A percentile compares a stretch with the other conserved stretches of the same genome.
These are phyloP conservation scores for Nysson spinosus DNA, from an alignment of 2,888 invertebrate genomes.

Conservation along the genomic window DNA sequence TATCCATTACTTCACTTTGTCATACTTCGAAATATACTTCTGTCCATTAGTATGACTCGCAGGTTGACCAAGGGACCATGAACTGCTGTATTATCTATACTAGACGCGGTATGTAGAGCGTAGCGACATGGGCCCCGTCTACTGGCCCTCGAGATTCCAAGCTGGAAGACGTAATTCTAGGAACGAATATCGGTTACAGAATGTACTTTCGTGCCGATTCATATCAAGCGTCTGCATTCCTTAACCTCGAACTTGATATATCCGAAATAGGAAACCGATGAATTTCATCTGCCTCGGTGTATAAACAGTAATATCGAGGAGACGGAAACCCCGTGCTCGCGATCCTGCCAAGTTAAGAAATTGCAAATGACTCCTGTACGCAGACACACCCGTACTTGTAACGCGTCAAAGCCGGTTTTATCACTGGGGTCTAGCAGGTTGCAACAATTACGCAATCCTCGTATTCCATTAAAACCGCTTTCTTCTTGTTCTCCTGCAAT, in stretches of 20 bases:
- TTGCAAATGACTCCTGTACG: slow-evolving; percentile 33
- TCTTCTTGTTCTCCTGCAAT: slow-evolving; percentile 41
- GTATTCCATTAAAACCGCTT: slow-evolving; percentile 57
- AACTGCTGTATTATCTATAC: no score
- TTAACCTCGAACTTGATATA: slow-evolving; percentile 41
- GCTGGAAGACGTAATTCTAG: slow-evolving; percentile 32
- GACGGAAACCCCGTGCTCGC: no score
- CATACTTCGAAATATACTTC: no score
- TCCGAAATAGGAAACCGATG: no score
- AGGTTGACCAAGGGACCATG: no score
- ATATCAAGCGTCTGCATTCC: slow-evolving; percentile 1
- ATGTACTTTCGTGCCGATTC: slow-evolving; percentile 25
- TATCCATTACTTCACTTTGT: no score
- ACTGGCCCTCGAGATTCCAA: no score
- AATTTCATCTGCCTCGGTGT: not conserved
- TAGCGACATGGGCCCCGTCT: not conserved
- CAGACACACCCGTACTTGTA: slow-evolving; percentile 23
- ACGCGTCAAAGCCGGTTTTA: slow-evolving; percentile 51
- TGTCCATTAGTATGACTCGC: no score
- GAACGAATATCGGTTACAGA: slow-evolving; percentile 27
- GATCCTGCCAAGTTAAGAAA: slow-evolving; percentile 59
- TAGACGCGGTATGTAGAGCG: no score
- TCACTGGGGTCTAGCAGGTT: slow-evolving; percentile 33
- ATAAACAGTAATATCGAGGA: no score
- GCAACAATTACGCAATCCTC: slow-evolving; percentile 52